These are phyloP conservation scores for Hirudo medicinalis DNA, from an alignment of 1,140 invertebrate genomes.

Conservation along the genomic window DNA sequence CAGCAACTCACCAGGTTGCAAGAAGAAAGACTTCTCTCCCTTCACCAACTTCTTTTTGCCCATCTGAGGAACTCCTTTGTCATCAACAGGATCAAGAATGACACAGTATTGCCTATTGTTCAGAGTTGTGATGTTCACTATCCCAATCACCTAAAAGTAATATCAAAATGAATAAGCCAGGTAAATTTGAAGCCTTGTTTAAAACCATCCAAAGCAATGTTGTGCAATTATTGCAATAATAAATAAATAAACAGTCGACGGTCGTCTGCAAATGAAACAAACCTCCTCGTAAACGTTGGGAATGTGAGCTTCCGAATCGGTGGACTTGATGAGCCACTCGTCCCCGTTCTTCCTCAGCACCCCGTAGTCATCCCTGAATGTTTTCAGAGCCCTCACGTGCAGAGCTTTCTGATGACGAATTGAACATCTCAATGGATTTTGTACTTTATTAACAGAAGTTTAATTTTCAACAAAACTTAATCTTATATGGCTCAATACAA, in stretches of 20 bases:
- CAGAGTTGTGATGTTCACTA: constrained; percentile 42
- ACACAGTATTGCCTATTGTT: constrained; percentile 45
- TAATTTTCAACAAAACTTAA: neutral
- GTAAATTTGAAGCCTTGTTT: no score
- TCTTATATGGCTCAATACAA: neutral
- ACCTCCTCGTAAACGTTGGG: constrained; percentile 46
- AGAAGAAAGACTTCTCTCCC: constrained; percentile 45
- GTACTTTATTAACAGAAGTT: neutral
- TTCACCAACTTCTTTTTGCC: constrained; percentile 43
- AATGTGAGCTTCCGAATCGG: constrained; percentile 45
- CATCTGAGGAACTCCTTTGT: constrained; percentile 41
- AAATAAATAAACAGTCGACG: no score
- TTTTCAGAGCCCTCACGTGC: constrained; percentile 41
- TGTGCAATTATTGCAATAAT: no score
- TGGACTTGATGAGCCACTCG: constrained; percentile 45
- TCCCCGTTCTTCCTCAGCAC: constrained; percentile 44
- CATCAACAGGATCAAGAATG: constrained; percentile 43
- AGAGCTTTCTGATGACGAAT: constrained; percentile 38
- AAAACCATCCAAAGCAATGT: no score
- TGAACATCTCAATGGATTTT: neutral
- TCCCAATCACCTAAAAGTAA: constrained; percentile 36
- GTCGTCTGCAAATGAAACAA: neutral
- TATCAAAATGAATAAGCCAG: neutral
- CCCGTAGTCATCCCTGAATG: constrained; percentile 44
- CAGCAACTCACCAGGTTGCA: constrained; percentile 43